Percentiles rank a stretch among this genome's conserved stretches.
These are phyloP conservation scores for Rhopalosiphum padi DNA, from an alignment of 1,140 invertebrate species.

Conservation along the genomic window DNA sequence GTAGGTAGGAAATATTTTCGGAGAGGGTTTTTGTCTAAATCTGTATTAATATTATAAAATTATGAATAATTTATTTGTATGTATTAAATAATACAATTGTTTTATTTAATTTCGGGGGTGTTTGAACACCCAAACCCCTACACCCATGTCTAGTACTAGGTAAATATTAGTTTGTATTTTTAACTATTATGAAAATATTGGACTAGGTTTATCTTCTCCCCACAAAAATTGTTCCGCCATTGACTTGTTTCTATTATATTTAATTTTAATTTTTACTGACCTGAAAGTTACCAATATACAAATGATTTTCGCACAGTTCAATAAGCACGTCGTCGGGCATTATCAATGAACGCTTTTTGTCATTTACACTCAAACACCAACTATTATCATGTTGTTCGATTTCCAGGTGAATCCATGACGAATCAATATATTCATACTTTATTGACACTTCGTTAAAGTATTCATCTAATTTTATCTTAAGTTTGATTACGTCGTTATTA, in stretches of 20 bases:
- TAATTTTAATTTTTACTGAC: not conserved
- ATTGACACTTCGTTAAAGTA: constrained; percentile 33
- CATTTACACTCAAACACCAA: not conserved
- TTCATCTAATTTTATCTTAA: constrained; percentile 42
- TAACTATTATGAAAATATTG: no score
- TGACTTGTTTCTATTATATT: no score
- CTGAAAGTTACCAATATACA: constrained; percentile 23
- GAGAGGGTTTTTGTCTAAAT: no score
- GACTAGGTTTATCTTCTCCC: no score
- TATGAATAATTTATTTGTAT: no score
- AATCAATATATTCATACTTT: constrained; percentile 27
- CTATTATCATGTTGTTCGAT: constrained; percentile 18
- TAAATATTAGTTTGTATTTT: not conserved
- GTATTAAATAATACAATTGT: no score
- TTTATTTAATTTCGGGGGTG: no score
- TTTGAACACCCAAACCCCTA: no score
- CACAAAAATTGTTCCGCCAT: no score
- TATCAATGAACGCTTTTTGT: not conserved
- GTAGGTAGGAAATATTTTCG: no score
- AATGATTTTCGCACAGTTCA: constrained; percentile 16
- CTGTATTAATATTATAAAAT: no score
- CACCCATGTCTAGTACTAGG: not conserved
- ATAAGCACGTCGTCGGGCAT: not conserved
- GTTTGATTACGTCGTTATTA: not conserved
- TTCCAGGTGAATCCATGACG: constrained; percentile 38